Conservation (phyloP, 2,888 invertebrate species). For the Eubasilissa splendida region DNA sequence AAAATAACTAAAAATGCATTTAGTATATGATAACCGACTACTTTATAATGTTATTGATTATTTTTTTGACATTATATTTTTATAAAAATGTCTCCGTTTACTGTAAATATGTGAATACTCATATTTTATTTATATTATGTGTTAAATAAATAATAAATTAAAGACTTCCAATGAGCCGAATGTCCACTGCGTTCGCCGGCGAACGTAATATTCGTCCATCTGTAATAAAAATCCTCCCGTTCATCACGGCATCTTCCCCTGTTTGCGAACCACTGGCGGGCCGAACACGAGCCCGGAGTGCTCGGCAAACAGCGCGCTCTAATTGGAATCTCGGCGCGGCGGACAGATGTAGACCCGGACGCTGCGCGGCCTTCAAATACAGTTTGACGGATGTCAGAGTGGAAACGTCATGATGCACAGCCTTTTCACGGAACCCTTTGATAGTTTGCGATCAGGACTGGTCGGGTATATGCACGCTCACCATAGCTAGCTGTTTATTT, state of each 20-base stretch:
- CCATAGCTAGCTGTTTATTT: too few species aligned
- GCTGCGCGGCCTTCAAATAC: not conserved
- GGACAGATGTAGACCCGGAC: slow-evolving; percentile 48
- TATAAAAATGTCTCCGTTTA: too few species aligned
- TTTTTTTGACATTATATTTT: too few species aligned
- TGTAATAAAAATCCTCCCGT: slow-evolving; percentile 45
- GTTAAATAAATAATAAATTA: too few species aligned
- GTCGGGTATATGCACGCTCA: too few species aligned
- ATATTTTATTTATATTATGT: too few species aligned
- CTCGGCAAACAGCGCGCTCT: slow-evolving; percentile 56
- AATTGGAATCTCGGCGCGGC: slow-evolving; percentile 57
- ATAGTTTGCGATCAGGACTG: too few species aligned
- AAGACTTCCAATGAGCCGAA: not conserved
- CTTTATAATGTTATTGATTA: too few species aligned
- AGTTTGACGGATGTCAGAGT: not conserved
- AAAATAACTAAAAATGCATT: too few species aligned
- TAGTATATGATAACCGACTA: too few species aligned
- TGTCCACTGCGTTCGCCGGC: not conserved
- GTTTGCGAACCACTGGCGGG: slow-evolving; percentile 53
- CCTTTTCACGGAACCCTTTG: too few species aligned
- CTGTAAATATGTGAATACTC: too few species aligned
- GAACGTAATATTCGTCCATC: slow-evolving; percentile 1
- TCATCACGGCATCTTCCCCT: slow-evolving; percentile 38
- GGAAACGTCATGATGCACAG: not conserved
- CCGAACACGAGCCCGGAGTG: slow-evolving; percentile 54